phyloP scores from a whole-genome alignment of 2,888 invertebrate genomes.

The Phortica magna region DNA sequence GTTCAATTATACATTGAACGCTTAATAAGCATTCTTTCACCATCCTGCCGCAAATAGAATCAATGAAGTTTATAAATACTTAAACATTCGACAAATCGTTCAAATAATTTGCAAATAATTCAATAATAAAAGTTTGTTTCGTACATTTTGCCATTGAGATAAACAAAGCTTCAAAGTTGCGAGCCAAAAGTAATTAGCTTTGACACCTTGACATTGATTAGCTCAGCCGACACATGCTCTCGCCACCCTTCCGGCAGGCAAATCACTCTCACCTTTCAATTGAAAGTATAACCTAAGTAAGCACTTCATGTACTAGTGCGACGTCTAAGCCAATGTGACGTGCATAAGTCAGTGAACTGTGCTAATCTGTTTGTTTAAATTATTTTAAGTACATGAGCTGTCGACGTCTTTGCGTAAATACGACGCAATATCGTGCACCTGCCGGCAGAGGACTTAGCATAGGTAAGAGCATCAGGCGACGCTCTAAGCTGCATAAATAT shows the following conservation, averaged over 20 bases:
- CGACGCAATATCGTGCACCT: not conserved
- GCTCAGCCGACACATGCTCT: constrained; percentile 2
- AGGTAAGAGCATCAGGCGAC: not conserved
- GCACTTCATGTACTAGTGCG: not conserved
- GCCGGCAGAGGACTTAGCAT: not conserved
- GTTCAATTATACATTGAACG: not conserved
- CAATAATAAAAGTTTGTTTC: not conserved
- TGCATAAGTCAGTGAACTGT: constrained; percentile 22
- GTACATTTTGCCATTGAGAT: not conserved
- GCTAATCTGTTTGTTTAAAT: constrained; percentile 15
- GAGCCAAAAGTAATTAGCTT: not conserved
- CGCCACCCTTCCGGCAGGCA: too few species aligned
- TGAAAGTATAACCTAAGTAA: not conserved
- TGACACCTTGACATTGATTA: constrained; percentile 21
- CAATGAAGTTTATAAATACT: too few species aligned
- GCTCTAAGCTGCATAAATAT: constrained; percentile 16
- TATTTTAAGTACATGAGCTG: not conserved
- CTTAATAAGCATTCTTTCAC: too few species aligned
- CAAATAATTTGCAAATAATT: too few species aligned
- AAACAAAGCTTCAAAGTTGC: not conserved
- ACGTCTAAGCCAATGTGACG: not conserved
- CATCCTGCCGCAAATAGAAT: too few species aligned
- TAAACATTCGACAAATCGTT: too few species aligned
- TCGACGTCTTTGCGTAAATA: not conserved
- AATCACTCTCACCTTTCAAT: too few species aligned